Base-by-base conservation (phyloP, 2,888 invertebrate genomes). In the Agrochola lychnidis region DNA sequence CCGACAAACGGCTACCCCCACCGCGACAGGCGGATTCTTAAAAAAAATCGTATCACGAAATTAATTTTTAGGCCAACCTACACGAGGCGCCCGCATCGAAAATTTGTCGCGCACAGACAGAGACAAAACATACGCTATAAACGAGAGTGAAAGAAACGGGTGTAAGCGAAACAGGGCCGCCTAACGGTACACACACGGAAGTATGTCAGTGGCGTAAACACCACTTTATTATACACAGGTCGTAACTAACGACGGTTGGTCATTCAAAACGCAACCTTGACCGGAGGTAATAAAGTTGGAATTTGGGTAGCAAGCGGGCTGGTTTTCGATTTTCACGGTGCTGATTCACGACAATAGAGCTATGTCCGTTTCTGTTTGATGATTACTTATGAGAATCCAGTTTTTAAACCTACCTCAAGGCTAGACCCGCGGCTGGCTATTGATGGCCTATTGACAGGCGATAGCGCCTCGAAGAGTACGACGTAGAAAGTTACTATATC, bases 261-360 rank as follows among this genome's bases (percentile, higher is more conserved):
- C 85, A 86, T 87, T 89, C 87, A 87, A 95, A 93, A 92, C 84
- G 83, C 95, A 95, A 95, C 95, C 95, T 96, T 96, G 95, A 95
- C 94, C 94, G 87, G 66, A 57, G 62, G 87, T 59, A 68, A 82
- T 93, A 94, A 90, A 92, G 91, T 92, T 86, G 92, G 87, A 87
- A 91, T 88, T 94, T 82, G 91, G 73, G 76, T 86, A 89, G 86
- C 87, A 69, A 73, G 53, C 64, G 84, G 86, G 86, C 90, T 89
- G 94, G 95, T 94, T 96, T 96, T 96, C 96, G 95, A 94, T 96
- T 96, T 96, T 96, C 96, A 96, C 95, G 96, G 95, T 94, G 94
- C 91, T 95, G 96, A 95, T 95, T 96, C 94, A 94, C 93, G 90
- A 95, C 94, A 96, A 96, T 95, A 91, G 93, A 91, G 91, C 90